Percentiles rank a stretch among this genome's conserved stretches.
phyloP scores from a whole-genome alignment of 1,140 invertebrate genomes.

The Trinorchestia longiramus region DNA sequence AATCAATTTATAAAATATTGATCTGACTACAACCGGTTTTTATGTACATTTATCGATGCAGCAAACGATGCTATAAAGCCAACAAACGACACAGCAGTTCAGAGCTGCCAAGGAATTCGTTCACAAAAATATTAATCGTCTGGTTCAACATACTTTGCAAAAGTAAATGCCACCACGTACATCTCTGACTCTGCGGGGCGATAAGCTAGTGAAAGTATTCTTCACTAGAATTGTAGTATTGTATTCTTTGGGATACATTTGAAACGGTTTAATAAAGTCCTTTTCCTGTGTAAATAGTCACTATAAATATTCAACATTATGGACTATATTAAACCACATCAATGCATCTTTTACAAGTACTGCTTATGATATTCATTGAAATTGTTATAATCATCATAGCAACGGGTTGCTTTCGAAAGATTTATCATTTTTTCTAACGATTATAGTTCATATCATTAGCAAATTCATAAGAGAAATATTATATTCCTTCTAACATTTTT shows the following conservation, averaged over 20 bases:
- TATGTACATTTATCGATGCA: background rate
- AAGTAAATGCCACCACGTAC: background rate
- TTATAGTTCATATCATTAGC: background rate
- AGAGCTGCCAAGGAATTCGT: background rate
- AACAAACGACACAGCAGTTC: background rate
- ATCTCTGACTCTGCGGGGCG: background rate
- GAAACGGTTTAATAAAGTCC: background rate
- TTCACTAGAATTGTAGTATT: background rate
- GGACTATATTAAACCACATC: background rate
- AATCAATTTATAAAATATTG: background rate
- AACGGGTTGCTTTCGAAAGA: background rate
- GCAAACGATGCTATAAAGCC: background rate
- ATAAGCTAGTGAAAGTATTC: background rate
- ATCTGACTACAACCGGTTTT: background rate
- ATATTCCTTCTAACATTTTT: background rate
- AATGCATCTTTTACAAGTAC: background rate
- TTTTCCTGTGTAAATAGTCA: background rate
- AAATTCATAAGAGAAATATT: background rate
- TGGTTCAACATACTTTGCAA: background rate
- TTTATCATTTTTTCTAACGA: background rate
- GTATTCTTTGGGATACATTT: background rate
- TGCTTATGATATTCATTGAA: background rate
- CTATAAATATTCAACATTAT: background rate
- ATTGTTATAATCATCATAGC: background rate
- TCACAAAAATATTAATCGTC: background rate